Evolutionary conservation across 2,113 vertebrate species (phyloP), one percentile per base, ranked within the genome.

Genomic region (Pipra filicauda): DNA sequence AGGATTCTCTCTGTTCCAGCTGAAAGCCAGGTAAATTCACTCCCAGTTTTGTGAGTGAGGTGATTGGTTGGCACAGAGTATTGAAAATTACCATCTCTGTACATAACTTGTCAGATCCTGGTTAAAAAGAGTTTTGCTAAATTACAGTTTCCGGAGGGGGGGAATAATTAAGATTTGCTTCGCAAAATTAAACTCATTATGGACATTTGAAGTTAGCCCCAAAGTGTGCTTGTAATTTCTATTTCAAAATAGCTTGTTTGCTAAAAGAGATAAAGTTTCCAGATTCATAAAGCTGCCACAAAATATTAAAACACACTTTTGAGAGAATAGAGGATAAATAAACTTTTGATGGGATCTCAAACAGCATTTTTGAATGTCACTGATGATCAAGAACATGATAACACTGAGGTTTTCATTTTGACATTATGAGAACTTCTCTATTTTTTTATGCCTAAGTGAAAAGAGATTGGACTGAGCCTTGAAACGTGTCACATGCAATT

Each of bases 391-490:
- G 78, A 89, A 91, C 80, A 66, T 31, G 75, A 12, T 87, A 81
- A 88, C 62, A 72, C 7, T 31, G 83, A 84, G 26, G 57, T 89
- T 93, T 90, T 94, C 75, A 86, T 95, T 96, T 93, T 54, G 65
- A 90, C 78, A 78, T 91, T 46, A 91, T 83, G 85, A 94, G 49
- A 89, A 69, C 86, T 75, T 92, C 9, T n/a, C 51, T 33, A 4
- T 9, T 81, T 76, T 76, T 79, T 76, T 41, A 64, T 37, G 35
- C 30, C 6, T 8, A 79, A 93, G 85, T 78, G 79, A 93, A 89
- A 88, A 93, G 62, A 92, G 61, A 91, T 93, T 86, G 90, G 85
- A 74, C 72, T 92, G 79, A 93, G 31, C 59, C 64, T 91, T 86
- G 85, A 88, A 77, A 86, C 27, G 17, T 77, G 88, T 86, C 79